Base-by-base conservation (phyloP, 2,888 invertebrate species). In the Dysmachus trigonus region DNA sequence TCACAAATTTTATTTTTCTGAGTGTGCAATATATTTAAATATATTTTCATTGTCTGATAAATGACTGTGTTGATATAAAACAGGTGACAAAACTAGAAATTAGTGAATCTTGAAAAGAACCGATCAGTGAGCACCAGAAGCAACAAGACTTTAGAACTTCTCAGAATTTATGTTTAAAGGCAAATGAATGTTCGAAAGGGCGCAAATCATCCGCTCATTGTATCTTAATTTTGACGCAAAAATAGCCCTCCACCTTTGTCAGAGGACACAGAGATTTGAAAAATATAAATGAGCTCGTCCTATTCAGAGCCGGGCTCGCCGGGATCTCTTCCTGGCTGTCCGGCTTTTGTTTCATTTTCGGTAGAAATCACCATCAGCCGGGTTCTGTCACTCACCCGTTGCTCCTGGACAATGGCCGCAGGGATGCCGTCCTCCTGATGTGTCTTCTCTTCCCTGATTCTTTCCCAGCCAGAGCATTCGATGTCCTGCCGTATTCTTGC, bases 161-260 rank as follows among this genome's bases (percentile, higher is more conserved):
- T 41, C 15, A 27, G 79, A 79, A 79, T 47, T 79, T 18, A 27
- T 13, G n/a, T 18, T 35, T 79, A 79, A 79, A 30, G 30, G 79
- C 47, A 30, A 38, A 38, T 51, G 79, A 38, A 79, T 51, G 47
- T n/a, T 6, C 6, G 27, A 47, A 41, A 79, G 47, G 73, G 73
- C 73, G n/a, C 33, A 31, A 83, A 83, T 83, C 18, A 41, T 35
- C 22, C 35, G 10, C 4, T 71, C 72, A 79, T 71, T 86, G 62
- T 82, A 73, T 86, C 47, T 41, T 86, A 71, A 51, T 72, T 82
- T 51, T 82, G 62, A 79, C 86, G 83, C 83, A 83, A 83, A 83
- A 83, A 72, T 83, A 38, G 83, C 41, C 41, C 53, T 71, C n/a
- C 31, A 22, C 38, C 72, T 53, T 81, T 81, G 81, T 53, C 31